A percentile compares a stretch with the other conserved stretches of the same genome.
Conservation (phyloP, 1,140 invertebrate species). For the Neoseiulus cucumeris region DNA sequence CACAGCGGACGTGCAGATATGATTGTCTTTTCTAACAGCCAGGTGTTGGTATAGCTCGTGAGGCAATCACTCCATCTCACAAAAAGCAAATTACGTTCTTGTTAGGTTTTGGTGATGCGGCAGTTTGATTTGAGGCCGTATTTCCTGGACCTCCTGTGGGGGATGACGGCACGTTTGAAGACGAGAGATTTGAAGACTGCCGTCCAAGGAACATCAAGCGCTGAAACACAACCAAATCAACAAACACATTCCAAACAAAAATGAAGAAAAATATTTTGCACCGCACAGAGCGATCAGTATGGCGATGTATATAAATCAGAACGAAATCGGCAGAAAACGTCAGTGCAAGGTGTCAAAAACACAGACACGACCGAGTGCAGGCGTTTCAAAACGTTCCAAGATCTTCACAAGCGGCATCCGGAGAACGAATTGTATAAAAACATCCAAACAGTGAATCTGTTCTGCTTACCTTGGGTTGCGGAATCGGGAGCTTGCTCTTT, state of each 20-base stretch:
- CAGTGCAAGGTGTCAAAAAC: neutral
- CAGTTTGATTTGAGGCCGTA: neutral
- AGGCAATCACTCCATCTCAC: neutral
- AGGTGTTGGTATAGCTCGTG: neutral
- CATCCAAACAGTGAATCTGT: neutral
- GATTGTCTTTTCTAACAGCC: neutral
- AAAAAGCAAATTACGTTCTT: no score
- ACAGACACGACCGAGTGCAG: neutral
- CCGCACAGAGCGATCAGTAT: neutral
- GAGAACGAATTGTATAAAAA: neutral
- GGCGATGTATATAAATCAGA: neutral
- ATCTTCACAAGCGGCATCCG: neutral
- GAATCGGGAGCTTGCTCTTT: slow-evolving; percentile 7
- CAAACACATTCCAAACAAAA: neutral
- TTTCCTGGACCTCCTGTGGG: neutral
- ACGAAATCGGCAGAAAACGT: neutral
- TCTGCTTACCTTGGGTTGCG: neutral
- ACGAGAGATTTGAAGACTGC: slow-evolving; percentile 6
- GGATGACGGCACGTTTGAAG: neutral
- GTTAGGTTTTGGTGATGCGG: neutral
- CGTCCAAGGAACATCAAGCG: neutral
- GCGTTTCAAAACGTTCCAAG: neutral
- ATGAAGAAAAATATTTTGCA: neutral
- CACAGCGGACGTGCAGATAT: neutral
- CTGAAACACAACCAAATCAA: neutral